Conservation (phyloP, 2,113 vertebrate genomes). For the Ciconia stormi region DNA sequence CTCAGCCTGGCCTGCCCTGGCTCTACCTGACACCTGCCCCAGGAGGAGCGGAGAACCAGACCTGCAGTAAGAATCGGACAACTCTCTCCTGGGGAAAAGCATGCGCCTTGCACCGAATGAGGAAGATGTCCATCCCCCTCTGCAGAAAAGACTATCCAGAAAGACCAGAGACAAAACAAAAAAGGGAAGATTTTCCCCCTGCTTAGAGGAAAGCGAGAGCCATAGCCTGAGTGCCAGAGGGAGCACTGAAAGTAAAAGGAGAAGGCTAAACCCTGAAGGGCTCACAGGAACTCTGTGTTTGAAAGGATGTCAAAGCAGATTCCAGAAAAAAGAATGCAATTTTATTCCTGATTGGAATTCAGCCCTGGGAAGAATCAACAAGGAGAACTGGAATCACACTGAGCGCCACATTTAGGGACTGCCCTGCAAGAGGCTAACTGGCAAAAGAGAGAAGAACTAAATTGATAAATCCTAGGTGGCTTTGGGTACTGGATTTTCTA, state of each 20-base stretch:
- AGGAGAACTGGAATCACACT: neutral
- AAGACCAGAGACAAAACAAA: neutral
- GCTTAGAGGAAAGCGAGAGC: neutral
- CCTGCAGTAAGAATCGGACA: neutral
- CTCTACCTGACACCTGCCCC: neutral
- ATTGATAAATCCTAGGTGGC: neutral
- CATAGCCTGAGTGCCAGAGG: neutral
- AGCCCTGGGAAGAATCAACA: neutral
- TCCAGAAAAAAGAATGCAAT: neutral
- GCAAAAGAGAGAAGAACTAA: neutral
- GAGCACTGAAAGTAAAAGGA: neutral
- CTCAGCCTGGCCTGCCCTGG: neutral
- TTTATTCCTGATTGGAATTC: neutral
- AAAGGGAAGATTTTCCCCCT: neutral
- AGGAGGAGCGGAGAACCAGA: neutral
- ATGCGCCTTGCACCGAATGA: neutral
- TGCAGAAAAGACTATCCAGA: neutral
- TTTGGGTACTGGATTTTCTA: neutral
- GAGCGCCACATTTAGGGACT: neutral
- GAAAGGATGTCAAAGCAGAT: neutral
- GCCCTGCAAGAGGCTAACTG: neutral
- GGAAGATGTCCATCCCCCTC: neutral
- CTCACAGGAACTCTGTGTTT: neutral
- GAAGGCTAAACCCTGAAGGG: neutral
- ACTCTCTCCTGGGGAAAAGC: neutral